A percentile compares a stretch with the other conserved stretches of the same genome.
These are phyloP conservation scores for Magallana nippona DNA, from an alignment of 2,888 invertebrate genomes.

Conservation along the genomic window DNA sequence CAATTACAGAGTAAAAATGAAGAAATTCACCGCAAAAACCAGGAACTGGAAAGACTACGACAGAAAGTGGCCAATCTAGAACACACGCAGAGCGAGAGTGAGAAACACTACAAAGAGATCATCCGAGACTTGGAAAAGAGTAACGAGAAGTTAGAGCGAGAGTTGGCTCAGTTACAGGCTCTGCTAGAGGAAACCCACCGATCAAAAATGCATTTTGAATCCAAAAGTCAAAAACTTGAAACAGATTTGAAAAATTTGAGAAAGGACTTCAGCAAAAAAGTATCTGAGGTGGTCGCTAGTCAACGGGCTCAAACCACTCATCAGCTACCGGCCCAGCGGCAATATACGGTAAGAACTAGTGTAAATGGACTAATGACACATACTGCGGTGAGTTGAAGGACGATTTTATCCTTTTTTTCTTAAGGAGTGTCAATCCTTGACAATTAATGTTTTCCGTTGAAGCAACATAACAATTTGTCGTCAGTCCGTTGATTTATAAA, in stretches of 20 bases:
- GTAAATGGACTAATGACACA: background rate
- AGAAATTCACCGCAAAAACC: constrained; percentile 64
- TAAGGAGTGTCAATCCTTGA: too few species aligned
- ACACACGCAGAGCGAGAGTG: constrained; percentile 65
- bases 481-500: background rate
- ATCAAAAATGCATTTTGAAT: constrained; percentile 66
- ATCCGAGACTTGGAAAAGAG: constrained; percentile 66
- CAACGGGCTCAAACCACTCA: constrained; percentile 56
- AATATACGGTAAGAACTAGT: constrained; percentile 52
- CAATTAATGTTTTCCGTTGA: background rate
- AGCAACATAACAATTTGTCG: background rate
- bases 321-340: constrained; percentile 51
- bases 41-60: constrained; percentile 66
- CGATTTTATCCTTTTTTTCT: too few species aligned
- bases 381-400: too few species aligned
- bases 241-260: constrained; percentile 70
- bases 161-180: constrained; percentile 68
- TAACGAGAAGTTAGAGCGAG: constrained; percentile 68
- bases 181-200: constrained; percentile 69
- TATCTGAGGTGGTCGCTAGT: constrained; percentile 63
- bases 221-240: constrained; percentile 73
- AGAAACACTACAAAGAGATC: constrained; percentile 59
- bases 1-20: constrained; percentile 66
- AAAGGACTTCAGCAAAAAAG: constrained; percentile 70
- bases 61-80: constrained; percentile 65